phyloP scores from a whole-genome alignment of 2,888 invertebrate genomes.

The Criorhina ranunculi region DNA sequence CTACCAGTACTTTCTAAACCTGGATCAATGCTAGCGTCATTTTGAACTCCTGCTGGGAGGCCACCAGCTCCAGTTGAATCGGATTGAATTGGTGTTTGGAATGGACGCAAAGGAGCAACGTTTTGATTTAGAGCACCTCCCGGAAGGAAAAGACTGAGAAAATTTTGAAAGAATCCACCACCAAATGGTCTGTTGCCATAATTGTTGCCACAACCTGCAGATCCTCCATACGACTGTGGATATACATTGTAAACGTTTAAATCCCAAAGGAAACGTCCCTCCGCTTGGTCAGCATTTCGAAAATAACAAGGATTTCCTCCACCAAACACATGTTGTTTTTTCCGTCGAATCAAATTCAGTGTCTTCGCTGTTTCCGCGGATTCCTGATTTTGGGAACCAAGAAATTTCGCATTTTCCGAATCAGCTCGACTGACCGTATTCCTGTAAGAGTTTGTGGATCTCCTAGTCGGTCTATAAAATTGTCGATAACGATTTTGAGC shows the following conservation, averaged over 20 bases:
- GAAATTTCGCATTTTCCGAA: constrained; percentile 82
- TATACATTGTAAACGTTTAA: constrained; percentile 83
- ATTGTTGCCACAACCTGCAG: not conserved
- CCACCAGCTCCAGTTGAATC: constrained; percentile 57
- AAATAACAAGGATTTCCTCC: constrained; percentile 55
- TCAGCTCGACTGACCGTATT: constrained; percentile 78
- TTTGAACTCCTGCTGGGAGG: constrained; percentile 77
- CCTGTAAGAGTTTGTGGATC: constrained; percentile 9
- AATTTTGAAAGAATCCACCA: constrained; percentile 79
- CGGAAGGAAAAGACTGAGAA: constrained; percentile 81
- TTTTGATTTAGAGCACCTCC: constrained; percentile 80
- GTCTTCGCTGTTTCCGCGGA: constrained; percentile 34
- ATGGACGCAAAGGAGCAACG: constrained; percentile 77
- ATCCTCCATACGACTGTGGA: constrained; percentile 66
- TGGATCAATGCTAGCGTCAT: constrained; percentile 82
- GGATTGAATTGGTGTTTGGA: constrained; percentile 46
- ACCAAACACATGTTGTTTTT: constrained; percentile 45
- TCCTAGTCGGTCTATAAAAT: constrained; percentile 12
- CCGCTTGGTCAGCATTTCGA: constrained; percentile 75
- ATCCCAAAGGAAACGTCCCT: constrained; percentile 83
- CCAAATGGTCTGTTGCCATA: constrained; percentile 49
- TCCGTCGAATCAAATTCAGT: constrained; percentile 64
- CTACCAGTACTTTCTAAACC: constrained; percentile 73
- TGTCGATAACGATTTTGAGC: constrained; percentile 60
- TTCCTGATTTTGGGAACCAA: constrained; percentile 81